Evolutionary conservation across 2,888 invertebrate species (phyloP), one percentile per base, ranked within the genome.

Genomic region (Tetrapedia diversipes): DNA sequence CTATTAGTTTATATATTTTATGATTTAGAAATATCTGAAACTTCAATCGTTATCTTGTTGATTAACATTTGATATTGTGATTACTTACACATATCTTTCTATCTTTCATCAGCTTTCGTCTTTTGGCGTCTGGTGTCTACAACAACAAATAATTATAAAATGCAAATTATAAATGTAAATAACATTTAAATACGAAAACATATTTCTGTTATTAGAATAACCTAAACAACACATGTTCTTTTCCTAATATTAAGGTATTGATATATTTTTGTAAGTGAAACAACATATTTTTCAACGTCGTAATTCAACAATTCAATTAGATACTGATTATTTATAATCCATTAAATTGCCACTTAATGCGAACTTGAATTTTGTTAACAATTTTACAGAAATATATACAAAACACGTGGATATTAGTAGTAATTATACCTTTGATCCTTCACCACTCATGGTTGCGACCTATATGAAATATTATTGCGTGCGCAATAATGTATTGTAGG

Each of bases 81-180:
- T 4, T 43, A 59, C 71, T 71, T 11, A 71, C 71, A 34, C 92
- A 94, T 87, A 97, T 96, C 71, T 95, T 94, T 89, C 96, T 95
- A 79, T 95, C 95, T 43, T 94, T 90, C 90, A 98, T 97, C 98
- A 24, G 98, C 94, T 92, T 96, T 95, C 60, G 94, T 93, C 4
- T 98, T 96, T 75, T n/a, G n/a, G 98, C 98, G 74, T 96, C 93
- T 37, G 95, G 95, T 43, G 98, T 98, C 95, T 94, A 91, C 86
- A 93, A 93, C 85, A 82, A 80, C n/a, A n/a, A 73, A 81, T 80
- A 22, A 71, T 39, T n/a, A 7, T 16, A 22, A 11, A 49, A n/a
- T n/a, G n/a, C n/a, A n/a, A n/a, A n/a, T n/a, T 10, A 19, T 34
- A 22, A 32, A 19, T 41, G 37, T 14, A 34, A 54, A 19, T 7